phyloP scores from a whole-genome alignment of 1,140 invertebrate genomes.

The Rhopalosiphum padi region DNA sequence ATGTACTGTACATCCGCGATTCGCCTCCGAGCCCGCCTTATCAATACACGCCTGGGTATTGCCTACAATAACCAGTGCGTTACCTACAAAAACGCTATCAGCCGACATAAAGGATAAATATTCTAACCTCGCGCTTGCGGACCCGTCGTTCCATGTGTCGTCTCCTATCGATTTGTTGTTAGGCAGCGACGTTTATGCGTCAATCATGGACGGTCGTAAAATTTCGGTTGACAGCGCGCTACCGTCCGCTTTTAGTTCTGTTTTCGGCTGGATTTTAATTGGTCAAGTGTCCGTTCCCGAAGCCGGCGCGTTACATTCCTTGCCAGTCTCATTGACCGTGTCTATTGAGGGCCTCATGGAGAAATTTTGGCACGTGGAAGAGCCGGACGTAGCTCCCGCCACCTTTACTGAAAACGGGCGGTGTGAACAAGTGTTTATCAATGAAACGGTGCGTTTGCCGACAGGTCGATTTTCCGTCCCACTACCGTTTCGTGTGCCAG shows the following conservation, averaged over 20 bases:
- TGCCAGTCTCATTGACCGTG: not conserved
- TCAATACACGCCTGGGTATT: too few species aligned
- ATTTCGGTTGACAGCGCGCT: not conserved
- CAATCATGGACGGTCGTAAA: not conserved
- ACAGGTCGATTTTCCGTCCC: too few species aligned
- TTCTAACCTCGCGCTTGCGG: not conserved
- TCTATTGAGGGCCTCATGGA: not conserved
- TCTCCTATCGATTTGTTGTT: not conserved
- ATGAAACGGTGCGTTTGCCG: too few species aligned
- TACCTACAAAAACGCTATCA: too few species aligned
- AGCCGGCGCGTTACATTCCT: not conserved
- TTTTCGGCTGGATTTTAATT: constrained; percentile 40
- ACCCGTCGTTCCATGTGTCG: not conserved
- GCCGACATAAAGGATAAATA: not conserved
- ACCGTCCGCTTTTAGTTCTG: not conserved
- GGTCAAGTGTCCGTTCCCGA: not conserved
- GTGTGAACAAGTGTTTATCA: not conserved
- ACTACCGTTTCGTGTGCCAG: too few species aligned
- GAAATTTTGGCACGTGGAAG: not conserved
- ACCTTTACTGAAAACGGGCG: not conserved
- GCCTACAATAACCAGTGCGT: too few species aligned
- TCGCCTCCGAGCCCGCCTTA: not conserved
- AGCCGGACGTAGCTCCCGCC: not conserved
- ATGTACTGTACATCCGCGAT: too few species aligned
- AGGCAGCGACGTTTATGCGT: not conserved